Evolutionary conservation across 2,797 vertebrate species (phyloP), one percentile per base, ranked within the genome.

Genomic region (Stomatorhinus walkeri): DNA sequence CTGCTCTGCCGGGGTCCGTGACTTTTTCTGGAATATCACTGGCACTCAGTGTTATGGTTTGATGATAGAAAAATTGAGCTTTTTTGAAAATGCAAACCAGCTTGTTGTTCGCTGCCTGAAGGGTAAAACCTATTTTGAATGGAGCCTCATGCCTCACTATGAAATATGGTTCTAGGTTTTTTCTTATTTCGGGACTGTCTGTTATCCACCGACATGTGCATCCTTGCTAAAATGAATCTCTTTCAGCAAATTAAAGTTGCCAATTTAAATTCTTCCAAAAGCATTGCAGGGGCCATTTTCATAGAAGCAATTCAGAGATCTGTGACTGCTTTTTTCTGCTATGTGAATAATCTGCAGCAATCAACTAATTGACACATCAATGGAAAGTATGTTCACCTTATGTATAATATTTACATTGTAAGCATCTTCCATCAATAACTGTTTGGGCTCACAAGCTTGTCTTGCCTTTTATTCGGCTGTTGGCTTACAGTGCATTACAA

Each of bases 111-210:
- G 16, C 14, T 79, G 72, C 72, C 36, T 79, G 72, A 79, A 79
- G 72, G 72, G 16, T 43, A n/a, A 79, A 79, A 43, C 36, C 43
- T 79, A 79, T 79, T 79, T 79, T 79, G 72, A 79, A 79, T 79
- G 72, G 72, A 79, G 7, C 72, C 72, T n/a, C 72, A 79, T 19
- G 36, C 72, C 28, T 43, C n/a, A 79, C 36, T 79, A 40, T 79
- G 16, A 43, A 79, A 79, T 79, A 79, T 40, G 16, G 2, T 40
- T 7, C 16, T n/a, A n/a, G 16, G 72, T 43, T 79, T 79, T 79
- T 40, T 79, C 14, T 43, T 79, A 43, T 40, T 79, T 79, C 8
- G 32, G 12, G 32, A 79, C 5, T 19, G 32, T 79, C 72, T 40
- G 28, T 79, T 43, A 40, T 79, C 36, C 36, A n/a, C 16, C 1